A percentile compares a stretch with the other conserved stretches of the same genome.
Evolutionary conservation across 2,888 invertebrate genomes (phyloP).

Genomic region (Drosophila borealis): DNA sequence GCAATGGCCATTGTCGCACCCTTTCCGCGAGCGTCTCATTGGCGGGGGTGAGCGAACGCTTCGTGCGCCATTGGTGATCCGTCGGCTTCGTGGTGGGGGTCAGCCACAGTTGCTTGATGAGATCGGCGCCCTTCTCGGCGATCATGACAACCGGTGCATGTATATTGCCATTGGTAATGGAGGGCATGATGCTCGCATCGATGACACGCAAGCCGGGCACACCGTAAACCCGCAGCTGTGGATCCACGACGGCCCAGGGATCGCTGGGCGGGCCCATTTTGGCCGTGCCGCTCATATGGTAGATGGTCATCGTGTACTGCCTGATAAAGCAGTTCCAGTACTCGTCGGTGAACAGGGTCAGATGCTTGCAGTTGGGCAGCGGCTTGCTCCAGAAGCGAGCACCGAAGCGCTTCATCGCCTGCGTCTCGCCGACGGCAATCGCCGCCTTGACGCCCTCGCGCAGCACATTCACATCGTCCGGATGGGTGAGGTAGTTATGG

Average conservation of each 20-base stretch:
- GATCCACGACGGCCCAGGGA: slow-evolving; percentile 93
- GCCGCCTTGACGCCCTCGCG: slow-evolving; percentile 95
- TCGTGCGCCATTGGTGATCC: slow-evolving; percentile 40
- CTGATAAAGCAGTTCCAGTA: slow-evolving; percentile 94
- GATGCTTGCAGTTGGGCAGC: slow-evolving; percentile 92
- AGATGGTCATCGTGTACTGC: slow-evolving; percentile 95
- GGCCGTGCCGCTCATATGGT: slow-evolving; percentile 93
- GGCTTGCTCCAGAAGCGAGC: slow-evolving; percentile 90
- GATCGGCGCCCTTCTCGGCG: slow-evolving; percentile 93
- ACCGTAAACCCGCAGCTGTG: slow-evolving; percentile 91
- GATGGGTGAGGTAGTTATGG: slow-evolving; percentile 96
- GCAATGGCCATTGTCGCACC: slow-evolving; percentile 59
- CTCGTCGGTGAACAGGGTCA: slow-evolving; percentile 91
- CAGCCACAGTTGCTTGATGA: slow-evolving; percentile 91
- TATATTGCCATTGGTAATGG: slow-evolving; percentile 94
- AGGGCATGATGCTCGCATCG: slow-evolving; percentile 95
- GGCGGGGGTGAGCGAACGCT: slow-evolving; percentile 31
- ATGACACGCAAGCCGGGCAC: slow-evolving; percentile 92
- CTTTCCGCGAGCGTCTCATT: slow-evolving; percentile 13
- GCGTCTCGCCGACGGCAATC: slow-evolving; percentile 91
- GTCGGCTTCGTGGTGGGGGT: slow-evolving; percentile 54
- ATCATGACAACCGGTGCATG: slow-evolving; percentile 96
- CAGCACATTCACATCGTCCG: slow-evolving; percentile 92
- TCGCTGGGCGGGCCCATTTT: slow-evolving; percentile 93
- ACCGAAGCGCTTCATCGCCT: slow-evolving; percentile 91